Evolutionary conservation across 2,888 invertebrate species (phyloP).

Genomic region (Agonopterix heracliana): DNA sequence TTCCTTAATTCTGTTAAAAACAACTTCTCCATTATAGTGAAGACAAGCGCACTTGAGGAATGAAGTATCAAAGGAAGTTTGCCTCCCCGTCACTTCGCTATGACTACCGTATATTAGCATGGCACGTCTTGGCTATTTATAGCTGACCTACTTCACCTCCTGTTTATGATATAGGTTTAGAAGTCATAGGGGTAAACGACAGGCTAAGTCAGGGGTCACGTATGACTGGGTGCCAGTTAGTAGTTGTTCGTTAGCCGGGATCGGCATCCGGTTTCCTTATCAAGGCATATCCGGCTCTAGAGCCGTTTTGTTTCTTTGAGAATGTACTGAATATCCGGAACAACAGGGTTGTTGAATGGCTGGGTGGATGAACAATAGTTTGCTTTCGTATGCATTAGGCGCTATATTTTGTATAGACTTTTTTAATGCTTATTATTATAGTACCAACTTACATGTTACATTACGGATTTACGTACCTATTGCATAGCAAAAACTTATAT

Average conservation of each 20-base stretch:
- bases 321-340: conserved; percentile 41
- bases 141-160: conserved; percentile 21
- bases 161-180: conserved; percentile 7
- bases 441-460: no score
- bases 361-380: neutral
- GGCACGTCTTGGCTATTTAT: conserved; percentile 24
- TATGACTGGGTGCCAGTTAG: conserved; percentile 32
- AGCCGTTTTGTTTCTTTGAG: conserved; percentile 57
- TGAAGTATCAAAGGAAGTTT: conserved; percentile 52
- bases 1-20: neutral
- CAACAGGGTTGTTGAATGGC: conserved; percentile 2
- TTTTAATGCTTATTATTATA: neutral
- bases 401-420: neutral
- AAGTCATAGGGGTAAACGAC: conserved; percentile 13
- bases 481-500: no score
- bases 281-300: conserved; percentile 48
- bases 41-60: conserved; percentile 30
- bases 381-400: neutral
- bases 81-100: conserved; percentile 42
- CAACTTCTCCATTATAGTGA: conserved; percentile 30
- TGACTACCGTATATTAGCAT: conserved; percentile 44
- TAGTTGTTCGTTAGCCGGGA: conserved; percentile 59
- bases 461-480: no score
- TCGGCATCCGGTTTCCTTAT: conserved; percentile 62
- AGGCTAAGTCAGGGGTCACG: conserved; percentile 24